phyloP scores from a whole-genome alignment of 2,113 vertebrate genomes.

The Channa maculata region DNA sequence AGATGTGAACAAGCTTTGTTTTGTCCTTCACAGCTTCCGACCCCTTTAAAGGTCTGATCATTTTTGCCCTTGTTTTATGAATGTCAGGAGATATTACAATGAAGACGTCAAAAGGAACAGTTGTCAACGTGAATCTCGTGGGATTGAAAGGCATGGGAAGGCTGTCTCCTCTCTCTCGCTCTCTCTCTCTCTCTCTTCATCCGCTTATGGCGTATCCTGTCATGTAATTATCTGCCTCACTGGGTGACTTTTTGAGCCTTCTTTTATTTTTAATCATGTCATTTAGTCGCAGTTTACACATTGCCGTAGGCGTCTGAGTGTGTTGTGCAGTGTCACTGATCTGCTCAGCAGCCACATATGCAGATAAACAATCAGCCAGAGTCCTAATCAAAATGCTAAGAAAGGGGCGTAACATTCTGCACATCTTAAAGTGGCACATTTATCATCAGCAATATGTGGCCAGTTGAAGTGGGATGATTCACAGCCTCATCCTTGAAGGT shows the following conservation, averaged over 20 bases:
- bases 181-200: constrained; percentile 19
- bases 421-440: not conserved
- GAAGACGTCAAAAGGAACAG: constrained; percentile 35
- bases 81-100: constrained; percentile 11
- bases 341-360: not conserved
- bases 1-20: not conserved
- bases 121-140: constrained; percentile 23
- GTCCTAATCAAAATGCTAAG: constrained; percentile 9
- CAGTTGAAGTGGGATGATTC: not conserved
- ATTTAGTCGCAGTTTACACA: constrained; percentile 42
- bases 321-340: constrained; percentile 23
- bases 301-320: constrained; percentile 15
- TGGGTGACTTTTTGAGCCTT: constrained; percentile 38
- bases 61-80: constrained; percentile 25
- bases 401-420: not conserved
- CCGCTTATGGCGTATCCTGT: constrained; percentile 34
- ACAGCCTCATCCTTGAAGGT: not conserved
- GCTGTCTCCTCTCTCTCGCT: not conserved
- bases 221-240: constrained; percentile 37
- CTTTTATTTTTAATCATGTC: constrained; percentile 29
- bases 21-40: not conserved
- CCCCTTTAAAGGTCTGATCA: not conserved
- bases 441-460: not conserved
- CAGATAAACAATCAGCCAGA: constrained; percentile 41
- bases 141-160: constrained; percentile 10